phyloP scores from a whole-genome alignment of 1,140 invertebrate species.

The Drosophila pallidifrons region DNA sequence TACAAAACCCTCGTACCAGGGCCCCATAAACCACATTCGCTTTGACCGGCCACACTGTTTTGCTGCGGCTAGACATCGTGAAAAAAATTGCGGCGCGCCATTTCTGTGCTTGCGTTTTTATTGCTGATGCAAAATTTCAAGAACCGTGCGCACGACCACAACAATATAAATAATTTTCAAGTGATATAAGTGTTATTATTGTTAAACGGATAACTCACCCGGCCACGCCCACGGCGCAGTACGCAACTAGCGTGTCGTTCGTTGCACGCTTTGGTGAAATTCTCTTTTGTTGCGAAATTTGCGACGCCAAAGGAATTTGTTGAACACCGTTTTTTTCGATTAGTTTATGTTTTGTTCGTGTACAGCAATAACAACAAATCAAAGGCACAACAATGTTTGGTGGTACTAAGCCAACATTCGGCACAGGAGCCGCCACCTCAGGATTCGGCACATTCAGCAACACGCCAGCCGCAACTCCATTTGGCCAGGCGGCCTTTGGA shows the following conservation, averaged over 20 bases:
- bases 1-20: neutral
- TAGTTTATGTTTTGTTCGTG: conserved; percentile 37
- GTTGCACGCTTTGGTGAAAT: conserved; percentile 41
- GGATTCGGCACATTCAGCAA: conserved; percentile 75
- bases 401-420: conserved; percentile 80
- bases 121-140: neutral
- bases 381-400: conserved; percentile 74
- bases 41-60: conserved; percentile 25
- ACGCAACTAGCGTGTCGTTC: neutral
- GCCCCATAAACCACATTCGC: conserved; percentile 1
- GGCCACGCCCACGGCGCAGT: neutral
- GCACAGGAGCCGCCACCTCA: conserved; percentile 60
- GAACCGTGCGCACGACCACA: neutral
- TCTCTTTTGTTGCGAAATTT: conserved; percentile 5
- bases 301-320: conserved; percentile 19
- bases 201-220: neutral
- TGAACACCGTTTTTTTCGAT: no score
- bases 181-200: conserved; percentile 26
- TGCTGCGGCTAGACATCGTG: conserved; percentile 33
- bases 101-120: conserved; percentile 42
- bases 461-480: conserved; percentile 67
- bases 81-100: conserved; percentile 49
- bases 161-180: neutral
- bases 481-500: conserved; percentile 77
- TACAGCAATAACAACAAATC: conserved; percentile 4